Evolutionary conservation across 2,113 vertebrate genomes (phyloP).

Genomic region (Vombatus ursinus): DNA sequence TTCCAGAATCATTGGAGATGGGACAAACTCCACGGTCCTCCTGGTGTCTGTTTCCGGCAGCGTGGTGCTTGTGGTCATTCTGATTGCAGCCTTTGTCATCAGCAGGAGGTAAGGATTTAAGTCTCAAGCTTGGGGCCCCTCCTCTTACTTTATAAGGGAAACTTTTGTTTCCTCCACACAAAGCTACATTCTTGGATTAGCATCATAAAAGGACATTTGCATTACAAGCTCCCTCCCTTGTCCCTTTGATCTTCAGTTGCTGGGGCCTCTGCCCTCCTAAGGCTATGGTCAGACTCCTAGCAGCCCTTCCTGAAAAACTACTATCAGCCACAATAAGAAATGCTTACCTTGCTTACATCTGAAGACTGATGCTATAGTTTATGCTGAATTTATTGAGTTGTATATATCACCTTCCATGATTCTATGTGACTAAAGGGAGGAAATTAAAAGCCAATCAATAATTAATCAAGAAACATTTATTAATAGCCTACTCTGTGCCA

Average conservation of each 20-base stretch:
- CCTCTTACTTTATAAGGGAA: conserved; percentile 74
- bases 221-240: conserved; percentile 76
- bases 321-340: neutral
- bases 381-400: neutral
- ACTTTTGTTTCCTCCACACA: conserved; percentile 81
- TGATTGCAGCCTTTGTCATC: conserved; percentile 97
- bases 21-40: conserved; percentile 94
- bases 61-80: conserved; percentile 95
- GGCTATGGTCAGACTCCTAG: neutral
- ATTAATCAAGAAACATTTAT: neutral
- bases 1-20: conserved; percentile 95
- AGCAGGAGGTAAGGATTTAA: conserved; percentile 93
- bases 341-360: neutral
- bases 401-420: neutral
- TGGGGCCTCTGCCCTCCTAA: neutral
- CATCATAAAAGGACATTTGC: conserved; percentile 85
- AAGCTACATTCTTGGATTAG: conserved; percentile 85
- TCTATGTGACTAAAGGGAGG: neutral
- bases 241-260: conserved; percentile 82
- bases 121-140: conserved; percentile 48
- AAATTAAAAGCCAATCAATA: neutral
- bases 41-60: conserved; percentile 96
- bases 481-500: neutral
- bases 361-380: neutral
- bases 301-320: neutral